Conservation (phyloP, 2,113 vertebrate species). For the Dasyprocta punctata region DNA sequence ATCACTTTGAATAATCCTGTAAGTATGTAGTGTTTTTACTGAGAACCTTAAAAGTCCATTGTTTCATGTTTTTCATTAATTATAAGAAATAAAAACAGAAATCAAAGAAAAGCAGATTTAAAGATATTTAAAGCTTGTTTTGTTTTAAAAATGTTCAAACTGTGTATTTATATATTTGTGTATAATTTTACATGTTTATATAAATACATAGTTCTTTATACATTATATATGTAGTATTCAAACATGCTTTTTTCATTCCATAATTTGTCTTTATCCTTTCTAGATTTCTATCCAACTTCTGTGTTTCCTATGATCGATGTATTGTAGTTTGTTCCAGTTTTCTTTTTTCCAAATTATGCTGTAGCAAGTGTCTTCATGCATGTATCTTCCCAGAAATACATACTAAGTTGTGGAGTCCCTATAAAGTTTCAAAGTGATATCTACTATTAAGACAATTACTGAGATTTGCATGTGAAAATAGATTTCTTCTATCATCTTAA, state of each 20-base stretch:
- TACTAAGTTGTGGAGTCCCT: neutral
- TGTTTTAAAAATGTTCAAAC: slow-evolving; percentile 39
- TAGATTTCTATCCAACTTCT: neutral
- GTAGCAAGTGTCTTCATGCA: neutral
- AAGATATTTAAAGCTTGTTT: neutral
- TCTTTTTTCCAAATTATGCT: neutral
- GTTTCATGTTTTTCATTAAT: slow-evolving; percentile 20
- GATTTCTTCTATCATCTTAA: neutral
- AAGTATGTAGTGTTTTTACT: slow-evolving; percentile 20
- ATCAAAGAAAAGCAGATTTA: neutral
- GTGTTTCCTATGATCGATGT: neutral
- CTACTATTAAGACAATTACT: neutral
- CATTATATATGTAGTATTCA: neutral
- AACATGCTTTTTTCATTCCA: neutral
- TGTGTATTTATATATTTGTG: neutral
- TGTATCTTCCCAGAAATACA: neutral
- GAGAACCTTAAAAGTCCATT: neutral
- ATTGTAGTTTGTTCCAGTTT: slow-evolving; percentile 14
- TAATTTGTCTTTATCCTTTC: neutral
- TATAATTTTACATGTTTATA: neutral
- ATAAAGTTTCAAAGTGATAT: slow-evolving; percentile 4
- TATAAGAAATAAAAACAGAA: neutral
- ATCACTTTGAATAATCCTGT: neutral
- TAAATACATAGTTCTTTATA: neutral
- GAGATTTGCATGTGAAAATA: neutral